Evolutionary conservation across 1,140 invertebrate genomes (phyloP).

Genomic region (Yoshiicerus persimilis): DNA sequence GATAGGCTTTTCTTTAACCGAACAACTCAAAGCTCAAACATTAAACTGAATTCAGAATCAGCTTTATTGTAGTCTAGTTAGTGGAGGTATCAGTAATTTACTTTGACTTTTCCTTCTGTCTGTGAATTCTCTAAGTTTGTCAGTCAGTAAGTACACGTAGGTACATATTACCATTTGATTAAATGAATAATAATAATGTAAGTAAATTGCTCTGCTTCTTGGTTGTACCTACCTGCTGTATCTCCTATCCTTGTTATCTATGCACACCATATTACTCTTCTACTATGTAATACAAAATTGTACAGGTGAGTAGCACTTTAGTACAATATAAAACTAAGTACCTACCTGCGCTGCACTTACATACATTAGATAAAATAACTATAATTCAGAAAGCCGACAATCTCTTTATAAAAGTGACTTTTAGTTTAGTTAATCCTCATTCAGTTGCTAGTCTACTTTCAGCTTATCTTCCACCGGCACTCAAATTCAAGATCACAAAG

Average conservation of each 20-base stretch:
- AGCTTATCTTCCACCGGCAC: background rate
- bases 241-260: background rate
- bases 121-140: background rate
- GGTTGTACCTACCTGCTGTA: background rate
- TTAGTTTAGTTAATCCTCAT: conserved; percentile 9
- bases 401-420: conserved; percentile 17
- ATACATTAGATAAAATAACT: background rate
- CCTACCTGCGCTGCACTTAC: background rate
- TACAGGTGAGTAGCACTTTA: background rate
- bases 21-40: background rate
- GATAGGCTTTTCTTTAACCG: background rate
- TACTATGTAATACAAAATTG: background rate
- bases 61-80: too few species aligned
- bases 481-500: background rate
- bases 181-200: background rate
- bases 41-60: background rate
- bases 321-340: background rate
- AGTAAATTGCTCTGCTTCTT: background rate
- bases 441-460: conserved; percentile 7
- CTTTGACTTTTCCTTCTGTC: background rate
- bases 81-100: background rate
- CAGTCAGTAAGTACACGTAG: background rate
- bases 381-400: conserved; percentile 14
- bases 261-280: background rate
- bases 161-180: background rate